These are phyloP conservation scores for Megatriorchis doriae DNA, from an alignment of 2,113 vertebrate genomes.

Conservation along the genomic window DNA sequence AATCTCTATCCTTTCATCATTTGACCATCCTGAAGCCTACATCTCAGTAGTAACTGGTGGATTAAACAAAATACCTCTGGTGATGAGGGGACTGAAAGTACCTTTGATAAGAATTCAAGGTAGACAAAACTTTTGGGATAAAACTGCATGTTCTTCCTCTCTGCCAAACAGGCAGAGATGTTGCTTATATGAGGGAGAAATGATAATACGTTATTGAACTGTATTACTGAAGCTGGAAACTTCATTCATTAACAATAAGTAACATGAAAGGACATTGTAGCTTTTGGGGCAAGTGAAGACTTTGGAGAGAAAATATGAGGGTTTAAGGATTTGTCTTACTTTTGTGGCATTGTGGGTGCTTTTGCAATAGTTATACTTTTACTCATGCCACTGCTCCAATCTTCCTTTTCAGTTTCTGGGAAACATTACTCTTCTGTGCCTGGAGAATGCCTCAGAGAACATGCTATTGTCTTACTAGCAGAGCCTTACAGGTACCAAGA, in stretches of 20 bases:
- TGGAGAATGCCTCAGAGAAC: background rate
- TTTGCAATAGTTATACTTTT: constrained; percentile 33
- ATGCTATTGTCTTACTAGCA: background rate
- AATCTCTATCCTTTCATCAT: background rate
- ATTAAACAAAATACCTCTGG: background rate
- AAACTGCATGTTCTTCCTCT: background rate
- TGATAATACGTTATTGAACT: background rate
- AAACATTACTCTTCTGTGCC: background rate
- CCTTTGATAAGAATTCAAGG: background rate
- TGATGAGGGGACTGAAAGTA: background rate
- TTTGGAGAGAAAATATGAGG: background rate
- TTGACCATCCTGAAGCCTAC: background rate
- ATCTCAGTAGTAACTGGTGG: background rate
- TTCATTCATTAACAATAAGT: background rate
- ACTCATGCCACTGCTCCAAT: background rate
- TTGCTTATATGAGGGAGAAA: background rate
- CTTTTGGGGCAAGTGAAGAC: background rate
- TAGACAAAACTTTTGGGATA: background rate
- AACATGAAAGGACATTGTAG: background rate
- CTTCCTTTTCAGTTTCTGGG: background rate
- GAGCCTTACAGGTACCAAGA: background rate
- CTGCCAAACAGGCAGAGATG: background rate
- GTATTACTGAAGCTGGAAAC: background rate
- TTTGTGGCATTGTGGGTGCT: background rate
- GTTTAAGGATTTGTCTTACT: background rate